Conservation (phyloP, 2,797 vertebrate species). For the Falco cherrug region DNA sequence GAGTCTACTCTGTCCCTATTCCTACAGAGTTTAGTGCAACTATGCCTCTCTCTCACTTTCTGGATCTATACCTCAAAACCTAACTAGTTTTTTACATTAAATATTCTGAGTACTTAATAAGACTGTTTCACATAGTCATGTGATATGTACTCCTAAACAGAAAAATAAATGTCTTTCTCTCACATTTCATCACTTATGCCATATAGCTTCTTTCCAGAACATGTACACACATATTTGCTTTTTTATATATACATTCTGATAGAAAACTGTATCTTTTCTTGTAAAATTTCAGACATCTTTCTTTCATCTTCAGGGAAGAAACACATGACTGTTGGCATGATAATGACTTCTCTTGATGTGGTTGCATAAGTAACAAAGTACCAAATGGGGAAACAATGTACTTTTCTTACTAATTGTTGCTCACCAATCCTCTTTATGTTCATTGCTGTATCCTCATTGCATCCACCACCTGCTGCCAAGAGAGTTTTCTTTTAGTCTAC, state of each 20-base stretch:
- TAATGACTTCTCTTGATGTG: background rate
- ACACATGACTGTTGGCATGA: background rate
- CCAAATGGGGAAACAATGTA: background rate
- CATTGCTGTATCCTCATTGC: background rate
- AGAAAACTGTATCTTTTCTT: background rate
- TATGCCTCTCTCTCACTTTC: background rate
- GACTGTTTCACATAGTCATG: background rate
- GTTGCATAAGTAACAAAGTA: background rate
- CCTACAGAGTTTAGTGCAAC: background rate
- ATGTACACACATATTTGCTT: background rate
- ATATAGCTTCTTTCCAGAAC: background rate
- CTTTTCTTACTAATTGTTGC: conserved; percentile 22
- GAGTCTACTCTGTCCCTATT: background rate
- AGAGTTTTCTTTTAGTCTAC: conserved; percentile 7
- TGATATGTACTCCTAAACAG: background rate
- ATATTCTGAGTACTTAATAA: background rate
- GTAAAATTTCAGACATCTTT: background rate
- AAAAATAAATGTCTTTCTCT: background rate
- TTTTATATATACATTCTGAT: background rate
- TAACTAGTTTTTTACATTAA: background rate
- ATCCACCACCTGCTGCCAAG: conserved; percentile 22
- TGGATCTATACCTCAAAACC: background rate
- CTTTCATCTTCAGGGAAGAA: background rate
- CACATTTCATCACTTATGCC: background rate
- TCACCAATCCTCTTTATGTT: conserved; percentile 50